Base-by-base conservation (phyloP, 2,113 vertebrate species). In the Halichoeres trimaculatus region DNA sequence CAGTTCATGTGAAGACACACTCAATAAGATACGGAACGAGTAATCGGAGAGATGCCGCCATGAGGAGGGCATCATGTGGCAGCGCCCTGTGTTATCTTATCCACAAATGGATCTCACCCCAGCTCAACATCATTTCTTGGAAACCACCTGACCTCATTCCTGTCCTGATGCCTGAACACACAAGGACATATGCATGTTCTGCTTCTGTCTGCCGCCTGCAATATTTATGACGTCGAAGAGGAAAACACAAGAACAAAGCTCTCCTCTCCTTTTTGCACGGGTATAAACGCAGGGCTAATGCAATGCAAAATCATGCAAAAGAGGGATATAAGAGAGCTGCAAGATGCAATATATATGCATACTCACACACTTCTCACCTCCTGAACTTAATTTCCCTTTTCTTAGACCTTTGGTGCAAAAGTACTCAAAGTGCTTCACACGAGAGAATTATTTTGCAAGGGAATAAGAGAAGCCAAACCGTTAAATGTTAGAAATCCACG, bases 91-190 rank as follows among this genome's bases (percentile, higher is more conserved):
- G 71, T 76, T 74, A 83, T 83, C 75, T 85, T 75, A 86, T 86
- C 79, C 41, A 63, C 50, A 65, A 81, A 86, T 58, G 52, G 62
- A 85, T 85, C 70, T 77, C 61, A 74, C 81, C 82, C 79, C 19
- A 64, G 78, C 36, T 13, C 55, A 70, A 66, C 60, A 70, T 73
- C 35, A 74, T 77, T 86, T 80, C 76, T 79, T 59, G 17, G 83
- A 86, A 85, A 81, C 53, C 45, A 64, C 47, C 34, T 58, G 62
- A 72, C 40, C 68, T 53, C 2, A 48, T 71, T 81, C 62, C 55
- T 78, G 48, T 61, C 48, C 54, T 53, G 59, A 20, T 30, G 35
- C 63, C 56, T 22, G 40, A 23, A 74, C 10, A 45, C 62, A 40
- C 51, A 60, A 58, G 59, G 48, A 38, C 65, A 36, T 0, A 5